Evolutionary conservation across 2,888 invertebrate genomes (phyloP), one percentile per base, ranked within the genome.

Genomic region (Acrobasis repandana): DNA sequence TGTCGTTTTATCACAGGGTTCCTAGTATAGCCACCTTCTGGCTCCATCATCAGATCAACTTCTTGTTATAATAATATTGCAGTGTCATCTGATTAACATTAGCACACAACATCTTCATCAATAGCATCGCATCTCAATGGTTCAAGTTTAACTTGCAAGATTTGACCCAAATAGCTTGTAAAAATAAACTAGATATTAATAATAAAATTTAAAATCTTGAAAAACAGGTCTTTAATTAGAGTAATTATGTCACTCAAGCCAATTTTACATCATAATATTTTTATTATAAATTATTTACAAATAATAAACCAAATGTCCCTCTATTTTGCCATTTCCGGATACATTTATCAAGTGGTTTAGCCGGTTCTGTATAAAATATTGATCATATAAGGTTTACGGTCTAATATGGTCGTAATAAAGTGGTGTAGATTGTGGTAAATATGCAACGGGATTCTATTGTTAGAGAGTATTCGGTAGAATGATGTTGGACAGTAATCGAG

Each of bases 241-340:
- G 43, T 2, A 14, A 43, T n/a, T 14, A n/a, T n/a, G 10, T 43
- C n/a, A 43, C 43, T 43, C 4, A 43, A 11, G n/a, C 2, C 43
- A 43, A 43, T 43, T 38, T 11, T 11, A 3, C 1, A 14, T 43
- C 43, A 43, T 33, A 15, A 51, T n/a, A 33, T 33, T 51, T n/a
- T 28, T 51, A n/a, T 33, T 34, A 51, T 51, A 51, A 51, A 51
- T 51, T 51, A 28, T 51, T 33, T 34, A 51, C 51, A 51, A 51
- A 15, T 51, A 51, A 51, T 51, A 9, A 51, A 10, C 15, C 34
- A 33, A 51, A 51, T 34, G 2, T 51, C 33, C 33, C n/a, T 33
- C 33, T 51, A 14, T 33, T 33, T 51, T 34, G 43, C n/a, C n/a
- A 51, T 51, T 51, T 51, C 51, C 51, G 14, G 33, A 33, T 33